Evolutionary conservation across 2,113 vertebrate genomes (phyloP).

Genomic region (Elanoides forficatus): DNA sequence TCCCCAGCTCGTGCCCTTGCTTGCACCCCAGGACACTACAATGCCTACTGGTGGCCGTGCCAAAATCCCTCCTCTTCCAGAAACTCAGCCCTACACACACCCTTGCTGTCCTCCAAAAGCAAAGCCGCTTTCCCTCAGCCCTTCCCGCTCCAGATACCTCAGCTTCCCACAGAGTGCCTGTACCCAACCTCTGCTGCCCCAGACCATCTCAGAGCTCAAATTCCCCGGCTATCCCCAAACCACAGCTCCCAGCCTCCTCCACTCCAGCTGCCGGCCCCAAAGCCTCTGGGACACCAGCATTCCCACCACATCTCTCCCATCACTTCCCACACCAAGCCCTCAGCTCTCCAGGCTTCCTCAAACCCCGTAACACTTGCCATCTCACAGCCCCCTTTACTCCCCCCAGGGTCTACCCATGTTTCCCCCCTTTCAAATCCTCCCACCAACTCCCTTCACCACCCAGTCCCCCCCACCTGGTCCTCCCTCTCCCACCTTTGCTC

Average conservation of each 20-base stretch:
- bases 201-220: neutral
- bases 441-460: neutral
- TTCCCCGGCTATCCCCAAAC: neutral
- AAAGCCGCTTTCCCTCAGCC: neutral
- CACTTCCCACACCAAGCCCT: neutral
- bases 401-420: neutral
- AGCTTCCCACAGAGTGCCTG: neutral
- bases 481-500: neutral
- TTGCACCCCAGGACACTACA: neutral
- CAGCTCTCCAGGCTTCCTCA: neutral
- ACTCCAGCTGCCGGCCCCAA: neutral
- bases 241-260: neutral
- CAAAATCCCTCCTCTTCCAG: neutral
- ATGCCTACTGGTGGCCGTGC: neutral
- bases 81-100: neutral
- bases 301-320: neutral
- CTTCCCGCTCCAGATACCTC: neutral
- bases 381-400: neutral
- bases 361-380: neutral
- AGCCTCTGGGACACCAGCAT: neutral
- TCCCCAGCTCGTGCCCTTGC: neutral
- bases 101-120: neutral
- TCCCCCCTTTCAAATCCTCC: neutral
- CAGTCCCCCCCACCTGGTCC: neutral
- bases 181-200: neutral